Base-by-base conservation (phyloP, 2,888 invertebrate species). In the Ametastegia equiseti region DNA sequence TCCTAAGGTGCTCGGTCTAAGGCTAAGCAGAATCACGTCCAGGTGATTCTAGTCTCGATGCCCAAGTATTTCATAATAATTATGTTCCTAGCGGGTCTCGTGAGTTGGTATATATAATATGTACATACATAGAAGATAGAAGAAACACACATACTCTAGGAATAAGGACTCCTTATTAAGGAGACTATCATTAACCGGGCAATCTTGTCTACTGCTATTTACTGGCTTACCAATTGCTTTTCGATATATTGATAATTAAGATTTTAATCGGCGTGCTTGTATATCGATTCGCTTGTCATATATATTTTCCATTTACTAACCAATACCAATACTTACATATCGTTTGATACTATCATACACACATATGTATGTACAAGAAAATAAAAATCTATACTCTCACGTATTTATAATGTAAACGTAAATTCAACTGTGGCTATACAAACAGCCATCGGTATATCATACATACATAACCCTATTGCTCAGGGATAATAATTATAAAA, bases 191-290 rank as follows among this genome's bases (percentile, higher is more conserved):
- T 90, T 89, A 89, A 87, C 83, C 86, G 85, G 84, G 86, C 88
- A 88, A 89, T 88, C 88, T 88, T 88, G 86, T 86, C 88, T 87
- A 88, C 88, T 89, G 88, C 88, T 85, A 86, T 82, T 82, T 84
- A 83, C 57, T 73, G 78, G 30, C 63, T 83, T 86, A 84, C 85
- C 85, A 87, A 84, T 85, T 85, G 83, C 85, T 84, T 86, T 86
- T 87, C 85, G 87, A 88, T 88, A 88, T 88, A 88, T 87, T 87
- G 88, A 88, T 88, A 88, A 89, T 89, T 88, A 89, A 86, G 87
- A 89, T 88, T 89, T 89, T 87, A 88, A 88, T 89, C 88, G 86
- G 82, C 83, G 84, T 57, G 73, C 75, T 30, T 54, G 69, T 45
- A 60, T 80, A 60, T 80, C 60, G 73, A 80, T 80, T 50, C 30